A percentile compares a stretch with the other conserved stretches of the same genome.
phyloP scores from a whole-genome alignment of 1,140 invertebrate genomes.

The Ephestia elutella region DNA sequence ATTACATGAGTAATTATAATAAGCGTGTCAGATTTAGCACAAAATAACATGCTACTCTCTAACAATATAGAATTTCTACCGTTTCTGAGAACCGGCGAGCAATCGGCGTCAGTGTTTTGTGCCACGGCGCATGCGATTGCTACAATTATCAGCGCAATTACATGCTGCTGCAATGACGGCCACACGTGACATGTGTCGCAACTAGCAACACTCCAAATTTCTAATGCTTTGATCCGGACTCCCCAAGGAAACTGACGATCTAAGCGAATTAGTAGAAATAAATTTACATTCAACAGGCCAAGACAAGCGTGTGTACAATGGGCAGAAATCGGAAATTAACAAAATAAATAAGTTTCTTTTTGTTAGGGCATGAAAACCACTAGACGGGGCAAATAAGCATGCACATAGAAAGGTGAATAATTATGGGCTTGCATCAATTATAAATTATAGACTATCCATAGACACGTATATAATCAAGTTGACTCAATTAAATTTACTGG shows the following conservation, averaged over 20 bases:
- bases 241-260: not conserved
- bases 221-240: not conserved
- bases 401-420: too few species aligned
- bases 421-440: too few species aligned
- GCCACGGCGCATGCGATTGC: constrained; percentile 17
- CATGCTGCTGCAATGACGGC: not conserved
- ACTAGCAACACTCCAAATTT: not conserved
- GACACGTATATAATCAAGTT: too few species aligned
- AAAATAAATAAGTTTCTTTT: too few species aligned
- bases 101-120: constrained; percentile 16
- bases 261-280: too few species aligned
- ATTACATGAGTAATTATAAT: not conserved
- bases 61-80: constrained; percentile 19
- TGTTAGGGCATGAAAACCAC: too few species aligned
- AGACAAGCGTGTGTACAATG: too few species aligned
- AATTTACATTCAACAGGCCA: too few species aligned
- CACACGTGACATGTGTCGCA: not conserved
- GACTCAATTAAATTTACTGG: too few species aligned
- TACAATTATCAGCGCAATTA: constrained; percentile 21
- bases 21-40: constrained; percentile 15
- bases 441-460: too few species aligned
- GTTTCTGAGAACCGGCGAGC: constrained; percentile 22
- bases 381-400: too few species aligned
- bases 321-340: too few species aligned
- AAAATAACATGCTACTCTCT: constrained; percentile 13